Base-by-base conservation (phyloP, 1,140 invertebrate genomes). In the Aphelinus atriplicis region DNA sequence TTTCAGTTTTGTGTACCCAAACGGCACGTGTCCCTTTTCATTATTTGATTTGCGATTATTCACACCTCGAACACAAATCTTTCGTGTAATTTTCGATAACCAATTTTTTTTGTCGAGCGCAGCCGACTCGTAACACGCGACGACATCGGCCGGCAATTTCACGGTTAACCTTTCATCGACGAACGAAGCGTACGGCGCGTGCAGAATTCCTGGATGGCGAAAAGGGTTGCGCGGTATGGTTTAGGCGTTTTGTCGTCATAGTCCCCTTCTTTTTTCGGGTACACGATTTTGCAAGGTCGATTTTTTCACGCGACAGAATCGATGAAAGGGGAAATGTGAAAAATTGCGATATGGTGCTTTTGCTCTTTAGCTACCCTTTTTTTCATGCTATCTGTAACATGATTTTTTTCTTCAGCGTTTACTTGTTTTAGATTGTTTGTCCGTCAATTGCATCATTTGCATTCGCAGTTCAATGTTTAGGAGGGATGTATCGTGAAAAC, bases 21-120 rank as follows among this genome's bases (percentile, higher is more conserved):
- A 2, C 3, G 64, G 48, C 42, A 45, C 69, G 60, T 2, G 42
- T 46, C 80, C 82, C 81, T 81, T 78, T 82, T 83, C 84, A 82
- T 85, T 88, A 87, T 88, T 88, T 88, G 86, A 87, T 87, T 80
- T 85, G 83, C 70, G 55, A 87, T 88, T 87, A 70, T 81, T 26
- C 83, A 87, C 84, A 84, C 84, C 74, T 76, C 76, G 80, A 70
- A 78, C 79, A 53, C 80, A 85, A 88, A 86, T 88, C 82, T 83
- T 81, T 86, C 83, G 83, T 86, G 84, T 84, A 85, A 86, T 86
- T 86, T 83, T 80, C 83, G 81, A 84, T 86, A 84, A 81, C 26
- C 9, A 9, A 53, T 53, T 4, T 81, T 86, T 83, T 82, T 77
- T 75, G 75, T 56, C 62, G 70, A 45, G 62, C 50, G 64, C 51